phyloP scores from a whole-genome alignment of 2,113 vertebrate species.

The Silurus glanis region DNA sequence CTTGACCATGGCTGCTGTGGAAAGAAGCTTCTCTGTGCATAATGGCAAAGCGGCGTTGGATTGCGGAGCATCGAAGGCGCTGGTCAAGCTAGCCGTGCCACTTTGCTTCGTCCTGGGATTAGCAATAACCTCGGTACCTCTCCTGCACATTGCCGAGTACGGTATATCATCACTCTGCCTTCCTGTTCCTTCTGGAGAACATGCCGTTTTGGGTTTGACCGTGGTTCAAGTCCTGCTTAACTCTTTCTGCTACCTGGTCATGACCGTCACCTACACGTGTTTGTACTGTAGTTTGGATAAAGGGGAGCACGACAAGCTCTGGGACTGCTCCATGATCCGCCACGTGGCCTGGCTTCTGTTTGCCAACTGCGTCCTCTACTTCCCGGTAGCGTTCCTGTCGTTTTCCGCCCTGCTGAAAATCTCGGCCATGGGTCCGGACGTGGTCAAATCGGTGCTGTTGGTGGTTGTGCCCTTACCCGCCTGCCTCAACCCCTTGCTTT shows the following conservation, averaged over 20 bases:
- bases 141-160: conserved; percentile 75
- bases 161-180: conserved; percentile 83
- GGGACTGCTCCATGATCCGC: conserved; percentile 84
- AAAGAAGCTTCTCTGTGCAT: conserved; percentile 76
- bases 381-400: conserved; percentile 87
- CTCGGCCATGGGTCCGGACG: conserved; percentile 80
- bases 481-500: conserved; percentile 91
- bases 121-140: conserved; percentile 74
- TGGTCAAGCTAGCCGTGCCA: conserved; percentile 63
- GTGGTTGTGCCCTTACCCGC: conserved; percentile 86
- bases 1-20: conserved; percentile 83
- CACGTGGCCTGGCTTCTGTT: conserved; percentile 91
- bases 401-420: conserved; percentile 87
- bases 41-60: conserved; percentile 62
- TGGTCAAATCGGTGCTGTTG: conserved; percentile 83
- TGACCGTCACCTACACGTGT: conserved; percentile 84
- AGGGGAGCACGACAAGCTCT: conserved; percentile 74
- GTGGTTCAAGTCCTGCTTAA: conserved; percentile 88
- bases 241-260: conserved; percentile 84
- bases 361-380: conserved; percentile 89
- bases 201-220: conserved; percentile 76
- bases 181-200: conserved; percentile 78
- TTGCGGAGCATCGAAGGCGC: conserved; percentile 60
- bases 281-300: conserved; percentile 85
- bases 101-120: conserved; percentile 75